phyloP scores from a whole-genome alignment of 2,888 invertebrate genomes.

The Idaea dimidiata region DNA sequence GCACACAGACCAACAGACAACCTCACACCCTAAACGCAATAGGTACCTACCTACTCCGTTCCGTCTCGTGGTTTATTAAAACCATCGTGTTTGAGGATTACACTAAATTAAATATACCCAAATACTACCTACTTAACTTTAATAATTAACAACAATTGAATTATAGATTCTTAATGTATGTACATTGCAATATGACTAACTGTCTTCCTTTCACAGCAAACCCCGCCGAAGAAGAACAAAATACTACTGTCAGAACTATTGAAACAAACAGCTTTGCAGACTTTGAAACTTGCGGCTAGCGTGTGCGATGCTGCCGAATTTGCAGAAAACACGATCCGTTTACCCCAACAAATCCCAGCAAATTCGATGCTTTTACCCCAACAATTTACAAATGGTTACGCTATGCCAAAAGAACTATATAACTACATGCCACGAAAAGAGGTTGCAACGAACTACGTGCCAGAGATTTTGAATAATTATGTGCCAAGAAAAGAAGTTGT shows the following conservation, averaged over 20 bases:
- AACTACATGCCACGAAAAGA: background rate
- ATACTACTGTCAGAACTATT: conserved; percentile 41
- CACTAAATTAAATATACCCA: no score
- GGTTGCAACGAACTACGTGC: background rate
- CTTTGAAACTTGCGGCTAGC: conserved; percentile 38
- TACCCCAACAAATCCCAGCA: background rate
- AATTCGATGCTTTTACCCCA: background rate
- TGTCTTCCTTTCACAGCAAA: conserved; percentile 26
- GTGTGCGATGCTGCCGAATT: conserved; percentile 25
- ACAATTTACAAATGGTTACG: background rate
- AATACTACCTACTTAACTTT: no score
- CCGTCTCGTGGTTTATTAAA: no score
- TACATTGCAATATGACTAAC: background rate
- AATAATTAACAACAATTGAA: no score
- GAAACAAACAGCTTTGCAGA: conserved; percentile 44
- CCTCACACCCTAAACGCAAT: no score
- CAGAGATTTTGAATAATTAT: background rate
- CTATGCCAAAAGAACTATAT: background rate
- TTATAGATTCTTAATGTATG: no score
- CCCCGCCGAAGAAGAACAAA: conserved; percentile 31
- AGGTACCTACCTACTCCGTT: no score
- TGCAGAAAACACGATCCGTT: background rate
- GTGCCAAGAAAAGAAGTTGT: background rate
- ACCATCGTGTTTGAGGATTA: no score
- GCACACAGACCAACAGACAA: no score